Base-by-base conservation (phyloP, 2,113 vertebrate genomes). In the Seriola quinqueradiata region DNA sequence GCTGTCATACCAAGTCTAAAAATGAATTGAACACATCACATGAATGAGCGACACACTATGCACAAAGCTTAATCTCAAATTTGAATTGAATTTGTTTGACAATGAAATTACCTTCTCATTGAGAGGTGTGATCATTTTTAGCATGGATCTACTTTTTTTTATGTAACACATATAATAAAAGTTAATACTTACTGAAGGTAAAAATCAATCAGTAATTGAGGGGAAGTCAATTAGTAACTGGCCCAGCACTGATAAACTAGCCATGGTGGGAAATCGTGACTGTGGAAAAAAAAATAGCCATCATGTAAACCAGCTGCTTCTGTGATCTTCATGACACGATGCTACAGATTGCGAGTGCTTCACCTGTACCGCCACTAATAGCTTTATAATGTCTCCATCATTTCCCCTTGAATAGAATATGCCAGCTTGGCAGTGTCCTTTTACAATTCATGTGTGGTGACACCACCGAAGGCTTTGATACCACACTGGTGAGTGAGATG, bases 351-450 rank as follows among this genome's bases (percentile, higher is more conserved):
- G 8, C 32, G 25, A 77, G 36, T 54, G 50, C 28, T 79, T 82
- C 64, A 75, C 60, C 73, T 44, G 17, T 65, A 61, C 36, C 55
- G 54, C 25, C 12, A 54, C 73, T 86, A 75, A 78, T 78, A 72
- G 70, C 63, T 82, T 78, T 32, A 72, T 82, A 65, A 83, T 84
- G 75, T 75, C 46, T 25, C 69, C n/a, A 59, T 85, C 34, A 60
- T 69, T 79, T 79, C 25, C 21, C 57, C 25, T 34, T 60, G 54
- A 78, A 68, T 57, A 40, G 14, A 71, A 50, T 34, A 58, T 64
- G 71, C 52, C 77, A 77, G 54, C 69, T 77, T 74, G 68, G 65
- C 72, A 42, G 10, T 25, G 57, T 76, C 50, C 59, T 63, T 63
- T 28, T 60, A 32, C 68, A 48, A 75, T 66, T 74, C 68, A 72